phyloP scores from a whole-genome alignment of 2,888 invertebrate species.

The Hipparchia semele region DNA sequence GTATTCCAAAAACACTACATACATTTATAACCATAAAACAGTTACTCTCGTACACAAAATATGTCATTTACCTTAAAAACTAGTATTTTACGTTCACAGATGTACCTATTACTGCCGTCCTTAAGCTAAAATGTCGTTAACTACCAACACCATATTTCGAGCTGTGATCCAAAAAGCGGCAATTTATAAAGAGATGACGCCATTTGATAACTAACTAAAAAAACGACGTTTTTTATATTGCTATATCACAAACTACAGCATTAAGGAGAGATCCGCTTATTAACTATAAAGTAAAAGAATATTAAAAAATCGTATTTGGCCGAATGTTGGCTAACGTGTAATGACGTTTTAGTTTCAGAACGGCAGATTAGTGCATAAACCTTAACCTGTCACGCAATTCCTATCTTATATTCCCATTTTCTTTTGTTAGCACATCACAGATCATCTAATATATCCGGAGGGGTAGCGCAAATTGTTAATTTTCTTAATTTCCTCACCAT shows the following conservation, averaged over 20 bases:
- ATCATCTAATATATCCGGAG: conserved; percentile 49
- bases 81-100: conserved; percentile 45
- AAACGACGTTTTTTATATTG: too few relatives aligned
- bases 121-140: too few relatives aligned
- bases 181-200: too few relatives aligned
- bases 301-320: too few relatives aligned
- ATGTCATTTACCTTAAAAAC: conserved; percentile 71
- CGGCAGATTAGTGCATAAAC: conserved; percentile 2
- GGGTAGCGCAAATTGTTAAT: conserved; percentile 20
- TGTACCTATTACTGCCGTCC: conserved; percentile 7
- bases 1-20: conserved; percentile 55
- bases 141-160: too few relatives aligned
- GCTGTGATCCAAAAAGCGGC: too few relatives aligned
- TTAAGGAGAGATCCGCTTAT: too few relatives aligned
- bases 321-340: too few relatives aligned
- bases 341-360: too few relatives aligned
- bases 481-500: background rate
- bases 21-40: conserved; percentile 48
- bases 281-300: too few relatives aligned
- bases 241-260: too few relatives aligned
- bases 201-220: too few relatives aligned
- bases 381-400: conserved; percentile 27
- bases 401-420: conserved; percentile 37
- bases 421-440: conserved; percentile 77
- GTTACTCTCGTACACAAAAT: conserved; percentile 74